Percentiles rank a stretch among this genome's conserved stretches.
phyloP scores from a whole-genome alignment of 2,113 vertebrate genomes.

The Coregonus clupeaformis region DNA sequence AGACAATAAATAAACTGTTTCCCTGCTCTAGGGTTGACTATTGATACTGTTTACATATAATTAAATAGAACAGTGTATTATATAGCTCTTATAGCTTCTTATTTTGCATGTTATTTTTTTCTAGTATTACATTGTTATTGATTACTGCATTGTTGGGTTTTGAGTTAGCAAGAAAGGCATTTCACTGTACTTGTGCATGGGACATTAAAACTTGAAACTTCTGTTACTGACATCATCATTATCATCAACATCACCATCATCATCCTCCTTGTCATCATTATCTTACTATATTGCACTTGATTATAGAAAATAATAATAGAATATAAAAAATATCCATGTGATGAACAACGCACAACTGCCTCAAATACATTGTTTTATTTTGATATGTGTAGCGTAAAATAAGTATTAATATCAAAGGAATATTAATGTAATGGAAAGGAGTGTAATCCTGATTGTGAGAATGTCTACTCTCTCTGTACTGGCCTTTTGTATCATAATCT shows the following conservation, averaged over 20 bases:
- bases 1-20: constrained; percentile 10
- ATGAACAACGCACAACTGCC: not conserved
- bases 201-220: too few relatives aligned
- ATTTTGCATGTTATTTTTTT: too few relatives aligned
- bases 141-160: too few relatives aligned
- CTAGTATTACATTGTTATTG: too few relatives aligned
- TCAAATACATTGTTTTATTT: not conserved
- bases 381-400: not conserved
- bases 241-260: not conserved
- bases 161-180: too few relatives aligned
- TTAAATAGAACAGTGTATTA: too few relatives aligned
- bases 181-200: too few relatives aligned
- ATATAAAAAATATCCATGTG: not conserved
- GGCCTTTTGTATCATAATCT: not conserved
- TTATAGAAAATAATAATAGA: not conserved
- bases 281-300: not conserved
- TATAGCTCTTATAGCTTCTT: too few relatives aligned
- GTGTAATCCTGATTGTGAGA: not conserved
- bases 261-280: not conserved
- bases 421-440: not conserved
- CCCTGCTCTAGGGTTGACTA: too few relatives aligned
- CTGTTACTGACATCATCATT: too few relatives aligned
- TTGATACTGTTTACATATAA: too few relatives aligned
- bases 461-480: not conserved
- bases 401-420: not conserved